Evolutionary conservation across 92 coral and sea anemone genomes (phyloP).

Genomic region (Scolanthus callimorphus): DNA sequence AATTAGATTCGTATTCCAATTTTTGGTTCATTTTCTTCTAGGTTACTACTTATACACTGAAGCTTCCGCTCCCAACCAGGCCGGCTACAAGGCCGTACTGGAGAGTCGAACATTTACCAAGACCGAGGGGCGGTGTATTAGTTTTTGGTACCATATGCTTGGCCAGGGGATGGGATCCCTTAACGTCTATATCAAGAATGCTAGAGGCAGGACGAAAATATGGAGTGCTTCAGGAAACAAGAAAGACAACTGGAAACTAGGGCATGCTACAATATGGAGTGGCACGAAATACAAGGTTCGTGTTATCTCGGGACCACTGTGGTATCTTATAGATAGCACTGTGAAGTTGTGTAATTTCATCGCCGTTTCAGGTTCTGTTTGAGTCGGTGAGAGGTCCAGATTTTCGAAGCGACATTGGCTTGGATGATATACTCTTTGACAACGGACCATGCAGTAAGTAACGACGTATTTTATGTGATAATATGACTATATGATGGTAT

Average conservation of each 20-base stretch:
- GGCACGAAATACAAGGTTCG: constrained; percentile 33
- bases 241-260: constrained; percentile 42
- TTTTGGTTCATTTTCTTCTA: constrained; percentile 9
- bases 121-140: constrained; percentile 47
- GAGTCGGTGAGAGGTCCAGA: constrained; percentile 77
- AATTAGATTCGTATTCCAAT: too few relatives aligned
- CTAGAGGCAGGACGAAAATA: constrained; percentile 9
- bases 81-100: constrained; percentile 56
- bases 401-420: constrained; percentile 68
- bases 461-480: too few relatives aligned
- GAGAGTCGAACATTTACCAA: constrained; percentile 32
- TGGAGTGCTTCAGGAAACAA: constrained; percentile 57
- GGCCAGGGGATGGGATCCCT: constrained; percentile 45
- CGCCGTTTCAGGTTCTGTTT: constrained; percentile 66
- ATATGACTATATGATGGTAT: too few relatives aligned
- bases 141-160: constrained; percentile 68
- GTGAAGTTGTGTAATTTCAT: background rate
- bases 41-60: constrained; percentile 58
- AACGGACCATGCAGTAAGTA: constrained; percentile 78
- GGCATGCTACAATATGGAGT: constrained; percentile 22
- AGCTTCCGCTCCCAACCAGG: constrained; percentile 45
- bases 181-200: constrained; percentile 20
- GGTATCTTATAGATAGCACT: too few relatives aligned
- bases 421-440: constrained; percentile 70
- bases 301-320: background rate